Conservation (phyloP, 2,797 vertebrate genomes). For the Dendrocincla fuliginosa region DNA sequence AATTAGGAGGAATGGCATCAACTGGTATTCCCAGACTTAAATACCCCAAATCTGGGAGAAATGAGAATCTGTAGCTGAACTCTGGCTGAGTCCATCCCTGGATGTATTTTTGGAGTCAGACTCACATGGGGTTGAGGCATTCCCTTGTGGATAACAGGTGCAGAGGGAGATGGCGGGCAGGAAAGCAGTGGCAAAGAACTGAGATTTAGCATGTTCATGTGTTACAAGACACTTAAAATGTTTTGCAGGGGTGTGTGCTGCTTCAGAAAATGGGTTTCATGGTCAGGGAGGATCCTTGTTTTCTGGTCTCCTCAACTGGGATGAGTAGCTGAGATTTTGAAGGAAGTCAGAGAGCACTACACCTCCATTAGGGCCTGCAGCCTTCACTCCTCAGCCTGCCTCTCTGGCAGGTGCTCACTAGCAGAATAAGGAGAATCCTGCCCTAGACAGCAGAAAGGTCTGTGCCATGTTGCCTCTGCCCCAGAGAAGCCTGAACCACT, state of each 20-base stretch:
- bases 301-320: neutral
- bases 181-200: neutral
- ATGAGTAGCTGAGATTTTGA: neutral
- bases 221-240: neutral
- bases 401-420: neutral
- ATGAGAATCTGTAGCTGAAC: neutral
- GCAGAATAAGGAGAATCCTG: neutral
- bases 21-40: neutral
- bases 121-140: neutral
- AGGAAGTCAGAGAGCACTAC: neutral
- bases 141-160: rapidly evolving
- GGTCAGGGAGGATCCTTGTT: neutral
- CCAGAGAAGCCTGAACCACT: neutral
- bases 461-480: rapidly evolving
- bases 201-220: neutral
- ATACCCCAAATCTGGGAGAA: neutral
- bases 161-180: neutral
- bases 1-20: neutral
- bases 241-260: neutral
- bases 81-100: neutral
- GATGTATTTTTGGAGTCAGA: neutral
- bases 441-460: neutral
- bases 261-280: neutral
- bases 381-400: neutral
- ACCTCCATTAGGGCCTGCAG: neutral